Evolutionary conservation across 2,797 vertebrate species (phyloP), one percentile per base, ranked within the genome.

Genomic region (Neopelma chrysocephalum): DNA sequence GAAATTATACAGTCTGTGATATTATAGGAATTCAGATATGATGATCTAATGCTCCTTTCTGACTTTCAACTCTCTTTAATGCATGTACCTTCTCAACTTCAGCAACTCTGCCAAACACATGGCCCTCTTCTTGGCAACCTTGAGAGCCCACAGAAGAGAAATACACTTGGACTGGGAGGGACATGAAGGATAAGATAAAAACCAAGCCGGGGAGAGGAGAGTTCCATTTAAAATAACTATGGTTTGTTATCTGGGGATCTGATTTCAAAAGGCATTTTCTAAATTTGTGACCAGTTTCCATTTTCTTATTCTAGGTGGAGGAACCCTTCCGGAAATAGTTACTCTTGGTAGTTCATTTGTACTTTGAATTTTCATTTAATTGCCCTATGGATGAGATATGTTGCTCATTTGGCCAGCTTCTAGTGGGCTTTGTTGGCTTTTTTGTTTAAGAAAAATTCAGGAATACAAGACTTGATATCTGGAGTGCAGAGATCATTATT

Each of bases 101-200:
- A 9, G 32, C 84, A 73, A 10, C 6, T 85, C 68, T 93, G 66
- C 64, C 89, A 87, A 96, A 90, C 83, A 84, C 82, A 62, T 89
- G 85, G 66, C 62, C 43, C 77, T 77, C 40, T 89, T 81, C 90
- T 76, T 90, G 93, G 89, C 80, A 90, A 81, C n/a, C 47, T 79
- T 87, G 80, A 89, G 66, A 94, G 48, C 70, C 62, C 0, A 0
- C 58, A 89, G 88, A 79, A 72, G 66, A 88, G 72, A 93, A 83
- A 62, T 90, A 26, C 42, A 8, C 31, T 93, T 83, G 58, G 29
- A 79, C 25, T 65, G 73, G 58, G 62, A 82, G 47, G 51, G 47
- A 40, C 54, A 72, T 92, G 15, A 9, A 69, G 90, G 82, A 72
- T 84, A 82, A 90, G 92, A 89, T 89, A 87, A 91, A 96, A 94